Base-by-base conservation (phyloP, 2,888 invertebrate genomes). In the Eulithis testata region DNA sequence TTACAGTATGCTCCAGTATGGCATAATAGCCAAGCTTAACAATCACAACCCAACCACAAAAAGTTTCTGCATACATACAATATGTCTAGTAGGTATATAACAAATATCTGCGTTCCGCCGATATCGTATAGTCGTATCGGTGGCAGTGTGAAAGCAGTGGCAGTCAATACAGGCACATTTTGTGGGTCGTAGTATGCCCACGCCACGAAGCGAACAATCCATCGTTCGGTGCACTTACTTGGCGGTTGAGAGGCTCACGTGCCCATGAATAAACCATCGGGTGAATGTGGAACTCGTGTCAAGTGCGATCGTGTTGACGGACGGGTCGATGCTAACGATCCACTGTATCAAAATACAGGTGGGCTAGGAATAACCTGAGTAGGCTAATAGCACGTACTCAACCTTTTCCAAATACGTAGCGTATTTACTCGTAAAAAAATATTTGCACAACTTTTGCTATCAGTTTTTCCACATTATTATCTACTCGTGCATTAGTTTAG, bases 221-320 rank as follows among this genome's bases (percentile, higher is more conserved):
- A 77, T 79, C 79, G 78, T 63, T 75, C 79, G 79, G 63, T 74
- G 78, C 83, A 80, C 81, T 83, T 76, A 79, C 79, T 76, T 71
- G 71, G 68, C 69, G 66, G 70, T 73, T 71, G 75, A 81, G 80
- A 76, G 81, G 76, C 76, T 78, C 76, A 76, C 70, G 72, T 74
- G 74, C 66, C 77, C 73, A 88, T 88, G 88, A 87, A 88, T 88
- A 87, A 88, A 87, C 85, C 88, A 88, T 87, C 69, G 76, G 68
- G 71, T 74, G 83, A 85, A 88, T 88, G 88, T 86, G 86, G 85
- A 84, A 81, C 84, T 82, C 85, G 73, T 87, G 87, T 88, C 84
- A 80, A 86, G 85, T 76, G 80, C 68, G 76, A 78, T 73, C 79
- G 77, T 84, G 85, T 86, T 86, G 85, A 87, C 81, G 79, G 82